Evolutionary conservation across 37 sponge, comb jelly and placozoan genomes (phyloP).

Genomic region (Chondrosia reniformis): DNA sequence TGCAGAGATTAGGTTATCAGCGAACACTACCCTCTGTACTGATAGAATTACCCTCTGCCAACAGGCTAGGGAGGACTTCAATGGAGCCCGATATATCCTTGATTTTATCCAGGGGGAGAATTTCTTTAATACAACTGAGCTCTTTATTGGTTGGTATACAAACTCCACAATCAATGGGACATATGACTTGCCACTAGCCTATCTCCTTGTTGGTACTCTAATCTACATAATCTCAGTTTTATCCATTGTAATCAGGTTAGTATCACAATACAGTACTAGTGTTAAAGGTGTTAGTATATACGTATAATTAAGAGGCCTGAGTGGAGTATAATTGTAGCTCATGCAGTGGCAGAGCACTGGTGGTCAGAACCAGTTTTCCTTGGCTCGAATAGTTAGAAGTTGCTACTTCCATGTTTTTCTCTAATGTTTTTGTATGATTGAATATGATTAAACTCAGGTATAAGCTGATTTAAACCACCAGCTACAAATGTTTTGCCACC

Average conservation of each 20-base stretch:
- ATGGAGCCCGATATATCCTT: constrained; percentile 46
- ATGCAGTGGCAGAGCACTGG: too few relatives aligned
- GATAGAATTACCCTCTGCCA: too few relatives aligned
- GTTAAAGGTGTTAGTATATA: too few relatives aligned
- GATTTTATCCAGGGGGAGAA: constrained; percentile 59
- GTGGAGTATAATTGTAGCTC: too few relatives aligned
- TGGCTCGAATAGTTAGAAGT: too few relatives aligned
- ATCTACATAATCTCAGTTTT: constrained; percentile 50
- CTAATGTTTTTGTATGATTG: too few relatives aligned
- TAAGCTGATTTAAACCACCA: too few relatives aligned
- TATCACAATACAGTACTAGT: background rate
- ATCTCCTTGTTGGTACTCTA: constrained; percentile 37
- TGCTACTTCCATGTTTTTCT: too few relatives aligned
- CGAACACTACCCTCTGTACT: background rate
- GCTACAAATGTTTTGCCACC: background rate
- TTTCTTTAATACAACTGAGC: constrained; percentile 55
- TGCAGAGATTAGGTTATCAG: too few relatives aligned
- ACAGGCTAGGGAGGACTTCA: background rate
- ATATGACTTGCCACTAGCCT: constrained; percentile 66
- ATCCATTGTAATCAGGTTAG: constrained; percentile 70
- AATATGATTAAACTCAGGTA: too few relatives aligned
- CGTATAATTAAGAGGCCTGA: too few relatives aligned
- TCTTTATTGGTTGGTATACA: constrained; percentile 68
- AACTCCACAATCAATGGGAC: constrained; percentile 25
- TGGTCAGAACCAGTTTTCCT: too few relatives aligned